phyloP scores from a whole-genome alignment of 1,140 invertebrate species.

The Lucilia sericata region DNA sequence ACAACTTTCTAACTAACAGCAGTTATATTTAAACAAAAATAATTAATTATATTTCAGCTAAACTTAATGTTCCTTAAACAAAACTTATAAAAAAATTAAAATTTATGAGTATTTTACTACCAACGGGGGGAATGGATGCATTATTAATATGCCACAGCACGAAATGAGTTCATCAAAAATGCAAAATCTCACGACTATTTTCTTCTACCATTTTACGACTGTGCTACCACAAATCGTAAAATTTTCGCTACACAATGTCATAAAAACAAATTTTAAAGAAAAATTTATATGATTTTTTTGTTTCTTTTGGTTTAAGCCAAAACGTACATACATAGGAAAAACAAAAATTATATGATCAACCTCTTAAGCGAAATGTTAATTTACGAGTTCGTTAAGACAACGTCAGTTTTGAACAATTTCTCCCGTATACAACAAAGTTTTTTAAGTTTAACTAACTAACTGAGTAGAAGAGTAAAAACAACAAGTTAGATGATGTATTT shows the following conservation, averaged over 20 bases:
- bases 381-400: conserved; percentile 22
- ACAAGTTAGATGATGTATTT: not conserved
- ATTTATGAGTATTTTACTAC: not conserved
- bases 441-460: no score
- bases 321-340: not conserved
- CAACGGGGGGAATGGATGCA: no score
- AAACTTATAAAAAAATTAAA: no score
- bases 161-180: conserved; percentile 35
- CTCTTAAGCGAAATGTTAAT: conserved; percentile 5
- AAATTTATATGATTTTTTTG: not conserved
- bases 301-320: not conserved
- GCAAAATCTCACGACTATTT: conserved; percentile 37
- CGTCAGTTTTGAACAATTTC: conserved; percentile 4
- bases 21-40: no score
- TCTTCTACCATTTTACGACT: not conserved
- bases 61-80: no score
- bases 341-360: not conserved
- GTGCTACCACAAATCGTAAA: not conserved
- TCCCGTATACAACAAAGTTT: not conserved
- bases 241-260: not conserved
- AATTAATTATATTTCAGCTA: no score
- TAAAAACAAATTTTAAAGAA: not conserved
- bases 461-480: not conserved
- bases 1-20: no score
- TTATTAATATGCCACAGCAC: conserved; percentile 10